phyloP scores from a whole-genome alignment of 2,888 invertebrate species.

The Cerceris rybyensis region DNA sequence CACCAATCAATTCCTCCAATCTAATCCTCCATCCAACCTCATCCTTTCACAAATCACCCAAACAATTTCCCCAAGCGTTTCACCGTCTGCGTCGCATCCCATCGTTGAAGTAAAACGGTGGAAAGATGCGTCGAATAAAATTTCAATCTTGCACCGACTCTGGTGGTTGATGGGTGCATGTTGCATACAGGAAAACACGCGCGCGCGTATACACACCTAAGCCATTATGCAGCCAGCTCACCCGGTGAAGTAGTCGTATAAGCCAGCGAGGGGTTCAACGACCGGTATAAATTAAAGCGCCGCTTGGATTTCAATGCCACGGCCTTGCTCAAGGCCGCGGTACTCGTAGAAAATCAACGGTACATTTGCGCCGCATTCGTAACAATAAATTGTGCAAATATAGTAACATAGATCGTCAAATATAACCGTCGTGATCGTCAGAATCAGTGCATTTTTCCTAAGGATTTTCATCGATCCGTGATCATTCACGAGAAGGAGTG shows the following conservation, averaged over 20 bases:
- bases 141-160: slow-evolving; percentile 30
- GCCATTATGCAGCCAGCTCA: slow-evolving; percentile 63
- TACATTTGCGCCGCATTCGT: slow-evolving; percentile 58
- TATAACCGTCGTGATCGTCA: not conserved
- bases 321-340: slow-evolving; percentile 74
- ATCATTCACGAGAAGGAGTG: not conserved
- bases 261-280: slow-evolving; percentile 69
- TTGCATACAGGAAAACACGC: slow-evolving; percentile 4
- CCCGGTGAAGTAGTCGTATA: slow-evolving; percentile 64
- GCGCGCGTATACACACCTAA: slow-evolving; percentile 18
- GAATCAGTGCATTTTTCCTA: not conserved
- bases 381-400: slow-evolving; percentile 61
- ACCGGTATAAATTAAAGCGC: slow-evolving; percentile 74
- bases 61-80: too few species aligned
- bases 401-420: slow-evolving; percentile 17
- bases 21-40: too few species aligned
- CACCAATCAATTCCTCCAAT: too few species aligned
- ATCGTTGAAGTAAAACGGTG: not conserved
- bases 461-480: not conserved
- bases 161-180: not conserved
- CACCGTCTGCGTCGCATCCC: not conserved
- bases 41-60: too few species aligned
- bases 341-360: slow-evolving; percentile 73
- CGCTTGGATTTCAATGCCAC: slow-evolving; percentile 72
- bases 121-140: slow-evolving; percentile 17